Base-by-base conservation (phyloP, 2,888 invertebrate genomes). In the Plebejus anna region DNA sequence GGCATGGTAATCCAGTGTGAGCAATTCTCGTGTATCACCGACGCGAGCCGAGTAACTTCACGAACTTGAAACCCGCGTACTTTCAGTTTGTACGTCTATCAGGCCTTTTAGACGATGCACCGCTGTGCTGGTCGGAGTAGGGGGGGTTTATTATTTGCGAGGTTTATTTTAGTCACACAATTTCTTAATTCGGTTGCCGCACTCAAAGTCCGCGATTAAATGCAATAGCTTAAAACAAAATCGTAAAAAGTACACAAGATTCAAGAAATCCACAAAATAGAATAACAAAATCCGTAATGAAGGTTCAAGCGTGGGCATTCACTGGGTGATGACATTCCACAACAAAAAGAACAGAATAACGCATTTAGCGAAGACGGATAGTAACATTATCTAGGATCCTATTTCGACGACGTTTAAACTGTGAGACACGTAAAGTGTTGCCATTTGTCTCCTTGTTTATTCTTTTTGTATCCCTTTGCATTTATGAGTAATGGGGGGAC, bases 371-470 rank as follows among this genome's bases (percentile, higher is more conserved):
- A 82, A 87, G 89, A 90, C 88, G 86, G 85, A 90, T 90, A 88
- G 88, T 80, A 85, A 87, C 90, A 88, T 89, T 90, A 90, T 86
- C 85, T 86, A 84, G 86, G 87, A 88, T 87, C 86, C 88, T 88
- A 89, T 89, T 87, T 89, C 87, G 86, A 83, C 85, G 85, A 85
- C 88, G 85, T 89, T 90, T 89, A 89, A 89, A 88, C 90, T 89
- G 89, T 87, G 88, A 87, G 88, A 87, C 88, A 88, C 89, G 87
- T 89, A 90, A 88, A 91, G 90, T 90, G 91, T 89, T 87, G 83
- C 87, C 87, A 90, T 91, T 90, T 90, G 88, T 90, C 89, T 87
- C 83, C 81, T 84, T 87, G 87, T 89, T 88, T 90, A 89, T 89
- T 89, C 85, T 87, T 87, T 88, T 83, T 85, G 84, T 81, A 82